Conservation (phyloP, 2,113 vertebrate genomes). For the Hypocryptadius cinnamomeus region DNA sequence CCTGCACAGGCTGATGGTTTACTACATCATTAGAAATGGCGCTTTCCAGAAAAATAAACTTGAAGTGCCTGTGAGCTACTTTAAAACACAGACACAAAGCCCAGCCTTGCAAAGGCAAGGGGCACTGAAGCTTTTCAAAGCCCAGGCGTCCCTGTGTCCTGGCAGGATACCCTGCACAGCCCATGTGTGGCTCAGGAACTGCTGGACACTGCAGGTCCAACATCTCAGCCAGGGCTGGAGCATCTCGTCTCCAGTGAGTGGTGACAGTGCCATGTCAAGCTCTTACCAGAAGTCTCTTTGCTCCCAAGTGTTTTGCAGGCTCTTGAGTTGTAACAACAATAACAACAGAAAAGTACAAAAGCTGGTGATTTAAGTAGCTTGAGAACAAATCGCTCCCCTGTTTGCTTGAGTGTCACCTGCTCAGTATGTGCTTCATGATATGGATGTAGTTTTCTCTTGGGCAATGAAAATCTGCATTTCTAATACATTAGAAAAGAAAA, state of each 20-base stretch:
- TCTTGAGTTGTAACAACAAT: background rate
- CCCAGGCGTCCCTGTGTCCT: background rate
- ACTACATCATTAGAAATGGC: background rate
- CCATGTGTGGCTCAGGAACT: accelerated
- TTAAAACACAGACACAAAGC: background rate
- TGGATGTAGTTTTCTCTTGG: conserved; percentile 17
- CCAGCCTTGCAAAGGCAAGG: background rate
- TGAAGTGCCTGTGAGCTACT: background rate
- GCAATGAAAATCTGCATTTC: conserved; percentile 53
- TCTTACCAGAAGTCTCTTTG: background rate
- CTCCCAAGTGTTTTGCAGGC: background rate
- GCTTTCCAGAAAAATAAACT: background rate
- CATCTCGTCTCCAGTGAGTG: background rate
- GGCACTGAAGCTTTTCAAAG: background rate
- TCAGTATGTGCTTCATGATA: background rate
- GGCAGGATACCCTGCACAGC: background rate
- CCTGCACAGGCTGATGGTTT: background rate
- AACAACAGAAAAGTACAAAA: conserved; percentile 15
- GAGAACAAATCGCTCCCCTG: conserved; percentile 47
- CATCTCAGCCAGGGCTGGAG: background rate
- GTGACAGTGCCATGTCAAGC: accelerated
- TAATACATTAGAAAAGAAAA: conserved; percentile 31
- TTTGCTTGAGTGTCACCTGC: conserved; percentile 23
- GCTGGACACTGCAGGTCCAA: background rate
- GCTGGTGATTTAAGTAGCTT: conserved; percentile 4